These are phyloP conservation scores for Percina caprodes DNA, from an alignment of 2,113 vertebrate species.

Conservation along the genomic window DNA sequence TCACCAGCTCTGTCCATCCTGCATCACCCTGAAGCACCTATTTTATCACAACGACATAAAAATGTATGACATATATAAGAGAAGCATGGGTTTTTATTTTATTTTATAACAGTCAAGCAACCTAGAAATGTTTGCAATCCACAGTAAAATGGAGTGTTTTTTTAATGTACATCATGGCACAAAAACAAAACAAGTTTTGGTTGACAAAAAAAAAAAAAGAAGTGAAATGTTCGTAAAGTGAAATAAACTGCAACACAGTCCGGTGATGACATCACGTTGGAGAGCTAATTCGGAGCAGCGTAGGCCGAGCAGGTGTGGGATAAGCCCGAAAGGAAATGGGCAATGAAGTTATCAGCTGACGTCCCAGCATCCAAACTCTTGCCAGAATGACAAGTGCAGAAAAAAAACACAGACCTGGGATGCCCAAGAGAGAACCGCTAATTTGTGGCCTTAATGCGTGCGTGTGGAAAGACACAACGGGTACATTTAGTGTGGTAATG, in stretches of 20 bases:
- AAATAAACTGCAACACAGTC: slow-evolving; percentile 37
- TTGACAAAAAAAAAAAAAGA: background rate
- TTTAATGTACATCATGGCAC: background rate
- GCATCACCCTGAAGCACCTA: slow-evolving; percentile 80
- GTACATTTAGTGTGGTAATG: slow-evolving; percentile 43
- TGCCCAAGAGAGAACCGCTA: slow-evolving; percentile 14
- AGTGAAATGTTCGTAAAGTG: slow-evolving; percentile 12
- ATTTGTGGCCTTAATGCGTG: slow-evolving; percentile 18
- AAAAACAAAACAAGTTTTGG: slow-evolving; percentile 11
- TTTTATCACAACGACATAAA: slow-evolving; percentile 79
- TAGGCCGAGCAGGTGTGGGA: slow-evolving; percentile 61
- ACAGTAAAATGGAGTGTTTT: slow-evolving; percentile 6
- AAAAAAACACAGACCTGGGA: slow-evolving; percentile 12
- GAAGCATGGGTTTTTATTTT: slow-evolving; percentile 34
- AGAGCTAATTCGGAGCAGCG: slow-evolving; percentile 53
- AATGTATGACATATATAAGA: slow-evolving; percentile 71
- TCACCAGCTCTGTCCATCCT: slow-evolving; percentile 81
- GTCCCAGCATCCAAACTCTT: slow-evolving; percentile 29
- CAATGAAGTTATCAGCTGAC: slow-evolving; percentile 46
- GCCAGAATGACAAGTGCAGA: slow-evolving; percentile 1
- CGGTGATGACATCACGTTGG: slow-evolving; percentile 58
- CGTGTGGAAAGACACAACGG: slow-evolving; percentile 59
- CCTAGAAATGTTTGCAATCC: slow-evolving; percentile 11
- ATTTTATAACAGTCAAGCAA: slow-evolving; percentile 33
- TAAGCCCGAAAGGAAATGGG: slow-evolving; percentile 38